Percentiles rank a stretch among this genome's conserved stretches.
These are phyloP conservation scores for Scaptomyza polygonia DNA, from an alignment of 2,888 invertebrate species.

Conservation along the genomic window DNA sequence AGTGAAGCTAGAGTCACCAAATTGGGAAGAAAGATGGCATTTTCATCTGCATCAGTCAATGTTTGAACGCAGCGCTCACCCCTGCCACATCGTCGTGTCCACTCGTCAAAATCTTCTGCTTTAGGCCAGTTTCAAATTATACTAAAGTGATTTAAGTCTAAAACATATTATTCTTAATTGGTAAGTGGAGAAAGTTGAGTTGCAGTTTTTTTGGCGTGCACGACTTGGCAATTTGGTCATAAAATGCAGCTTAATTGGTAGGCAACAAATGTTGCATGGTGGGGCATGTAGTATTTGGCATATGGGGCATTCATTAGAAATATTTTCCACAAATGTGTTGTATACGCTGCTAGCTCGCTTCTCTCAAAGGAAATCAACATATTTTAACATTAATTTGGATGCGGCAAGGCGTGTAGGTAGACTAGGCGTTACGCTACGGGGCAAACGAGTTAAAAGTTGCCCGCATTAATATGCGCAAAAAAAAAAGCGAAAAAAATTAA, in stretches of 20 bases:
- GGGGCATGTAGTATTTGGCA: conserved; percentile 10
- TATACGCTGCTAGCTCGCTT: conserved; percentile 28
- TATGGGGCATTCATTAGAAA: conserved; percentile 57
- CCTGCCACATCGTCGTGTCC: too few species aligned
- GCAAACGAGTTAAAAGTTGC: conserved; percentile 64
- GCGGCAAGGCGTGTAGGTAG: conserved; percentile 17
- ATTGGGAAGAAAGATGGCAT: too few species aligned
- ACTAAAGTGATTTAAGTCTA: too few species aligned
- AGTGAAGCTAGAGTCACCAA: too few species aligned
- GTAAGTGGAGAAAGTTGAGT: background rate
- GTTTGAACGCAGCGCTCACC: too few species aligned
- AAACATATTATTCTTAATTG: background rate
- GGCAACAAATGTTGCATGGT: conserved; percentile 14
- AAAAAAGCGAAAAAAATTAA: conserved; percentile 17
- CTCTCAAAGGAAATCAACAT: conserved; percentile 73
- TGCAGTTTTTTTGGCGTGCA: background rate
- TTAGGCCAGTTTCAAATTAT: too few species aligned
- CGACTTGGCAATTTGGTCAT: conserved; percentile 18
- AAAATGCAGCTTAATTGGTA: conserved; percentile 28
- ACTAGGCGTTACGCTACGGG: background rate
- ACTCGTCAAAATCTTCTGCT: too few species aligned
- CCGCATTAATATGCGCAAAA: conserved; percentile 51
- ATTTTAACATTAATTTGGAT: conserved; percentile 72
- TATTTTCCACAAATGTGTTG: conserved; percentile 31
- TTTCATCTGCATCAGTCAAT: too few species aligned